Evolutionary conservation across 2,888 invertebrate genomes (phyloP), one percentile per base, ranked within the genome.

Genomic region (Chymomyza caudatula): DNA sequence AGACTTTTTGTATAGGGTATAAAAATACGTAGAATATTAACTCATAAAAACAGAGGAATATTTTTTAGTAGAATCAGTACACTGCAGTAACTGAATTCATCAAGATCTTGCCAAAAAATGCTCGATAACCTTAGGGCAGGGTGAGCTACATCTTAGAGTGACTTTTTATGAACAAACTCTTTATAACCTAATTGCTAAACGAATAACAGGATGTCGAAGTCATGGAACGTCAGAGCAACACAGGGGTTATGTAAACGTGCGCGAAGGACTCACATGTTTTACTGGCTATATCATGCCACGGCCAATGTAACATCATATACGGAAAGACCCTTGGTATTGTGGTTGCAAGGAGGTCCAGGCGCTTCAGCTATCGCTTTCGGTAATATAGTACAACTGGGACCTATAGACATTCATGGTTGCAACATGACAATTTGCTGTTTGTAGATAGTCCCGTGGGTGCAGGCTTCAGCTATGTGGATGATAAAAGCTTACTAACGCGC

Each of bases 371-470:
- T 95, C 0, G 95, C 94, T 0, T 94, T 93, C 85, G 97, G 97
- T 17, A 96, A 96, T 88, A 96, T 97, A 86, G 93, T 93, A 67
- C 95, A 96, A 86, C 89, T 96, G 15, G 96, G 96, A 0, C 96
- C 96, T 0, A 90, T 94, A 29, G 94, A 95, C 85, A 87, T 92
- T 3, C 94, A 37, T 96, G 96, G 96, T 95, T 95, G 86, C 90
- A 90, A 71, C 92, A 94, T 70, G 94, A 94, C 85, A 97, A 96
- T 88, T 92, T 97, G 0, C 90, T 97, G 4, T 97, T 96, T 87
- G 92, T 97, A 53, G 97, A 97, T 86, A 97, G 96, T 89, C 97
- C 97, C 2, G 96, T 97, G 0, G 97, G 97, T 4, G 92, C 95
- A 0, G 97, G 97, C 0, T 97, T 92, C 89, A 96, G 96, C 88